Conservation (phyloP, 2,797 vertebrate genomes). For the Chelon auratus region DNA sequence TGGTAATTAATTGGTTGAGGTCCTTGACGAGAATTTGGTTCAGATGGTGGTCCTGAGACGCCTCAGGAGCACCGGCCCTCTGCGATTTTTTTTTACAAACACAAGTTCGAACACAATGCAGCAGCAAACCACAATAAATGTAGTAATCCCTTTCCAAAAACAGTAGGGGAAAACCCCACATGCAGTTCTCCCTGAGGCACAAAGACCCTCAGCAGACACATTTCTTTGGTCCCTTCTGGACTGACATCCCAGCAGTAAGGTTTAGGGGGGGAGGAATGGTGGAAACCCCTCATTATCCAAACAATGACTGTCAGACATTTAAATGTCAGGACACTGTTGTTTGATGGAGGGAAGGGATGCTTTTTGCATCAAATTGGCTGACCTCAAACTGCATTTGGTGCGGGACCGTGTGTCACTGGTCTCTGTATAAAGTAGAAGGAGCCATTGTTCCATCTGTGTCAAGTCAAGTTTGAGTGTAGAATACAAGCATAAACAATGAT, state of each 20-base stretch:
- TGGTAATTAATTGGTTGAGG: conserved; percentile 53
- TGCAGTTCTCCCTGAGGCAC: conserved; percentile 49
- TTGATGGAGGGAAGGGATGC: conserved; percentile 23
- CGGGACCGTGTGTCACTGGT: background rate
- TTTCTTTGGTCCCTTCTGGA: conserved; percentile 40
- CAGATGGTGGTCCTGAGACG: conserved; percentile 36
- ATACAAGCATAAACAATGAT: background rate
- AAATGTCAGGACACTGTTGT: conserved; percentile 52
- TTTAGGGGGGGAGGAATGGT: conserved; percentile 1
- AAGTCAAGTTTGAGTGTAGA: conserved; percentile 10
- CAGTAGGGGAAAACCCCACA: conserved; percentile 59
- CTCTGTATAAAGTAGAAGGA: background rate
- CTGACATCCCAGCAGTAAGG: conserved; percentile 37
- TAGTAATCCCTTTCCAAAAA: conserved; percentile 77
- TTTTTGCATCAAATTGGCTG: conserved; percentile 36
- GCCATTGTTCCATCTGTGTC: background rate
- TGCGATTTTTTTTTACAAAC: conserved; percentile 35
- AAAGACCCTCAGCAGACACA: conserved; percentile 47
- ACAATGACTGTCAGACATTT: conserved; percentile 59
- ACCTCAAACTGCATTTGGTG: conserved; percentile 5
- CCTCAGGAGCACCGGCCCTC: conserved; percentile 33
- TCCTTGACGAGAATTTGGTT: conserved; percentile 57
- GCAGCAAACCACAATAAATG: conserved; percentile 69
- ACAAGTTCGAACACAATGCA: conserved; percentile 60
- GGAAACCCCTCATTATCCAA: conserved; percentile 58